phyloP scores from a whole-genome alignment of 2,888 invertebrate species.

The Blomia tropicalis region DNA sequence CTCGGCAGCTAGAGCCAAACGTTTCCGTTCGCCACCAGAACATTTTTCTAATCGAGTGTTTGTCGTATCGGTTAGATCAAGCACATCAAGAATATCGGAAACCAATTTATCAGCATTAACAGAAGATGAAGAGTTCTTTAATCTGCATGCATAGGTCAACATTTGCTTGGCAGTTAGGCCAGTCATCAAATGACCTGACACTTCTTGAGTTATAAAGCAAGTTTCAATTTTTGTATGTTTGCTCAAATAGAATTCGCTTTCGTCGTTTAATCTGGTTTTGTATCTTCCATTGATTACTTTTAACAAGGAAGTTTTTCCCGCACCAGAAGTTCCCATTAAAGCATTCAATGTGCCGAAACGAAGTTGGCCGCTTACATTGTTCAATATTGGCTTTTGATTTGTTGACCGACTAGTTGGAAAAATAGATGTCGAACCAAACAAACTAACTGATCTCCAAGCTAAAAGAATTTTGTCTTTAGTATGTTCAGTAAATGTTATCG shows the following conservation, averaged over 20 bases:
- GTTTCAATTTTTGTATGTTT: not conserved
- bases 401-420: not conserved
- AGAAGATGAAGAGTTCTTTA: not conserved
- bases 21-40: slow-evolving; percentile 16
- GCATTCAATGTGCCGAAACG: slow-evolving; percentile 14
- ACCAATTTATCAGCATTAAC: slow-evolving; percentile 11
- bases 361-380: not conserved
- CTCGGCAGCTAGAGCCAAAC: slow-evolving; percentile 13
- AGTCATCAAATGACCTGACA: slow-evolving; percentile 1
- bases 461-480: slow-evolving; percentile 3
- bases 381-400: not conserved
- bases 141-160: slow-evolving; percentile 17
- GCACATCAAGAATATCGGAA: not conserved
- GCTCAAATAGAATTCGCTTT: slow-evolving; percentile 3
- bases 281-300: slow-evolving; percentile 5
- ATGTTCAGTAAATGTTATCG: not conserved
- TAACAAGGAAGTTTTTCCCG: slow-evolving; percentile 9
- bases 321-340: slow-evolving; percentile 4
- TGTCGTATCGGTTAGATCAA: slow-evolving; percentile 1
- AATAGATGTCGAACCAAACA: not conserved
- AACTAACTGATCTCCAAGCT: slow-evolving; percentile 13
- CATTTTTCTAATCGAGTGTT: slow-evolving; percentile 6
- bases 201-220: slow-evolving; percentile 16
- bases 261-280: not conserved
- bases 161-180: slow-evolving; percentile 17